Conservation (phyloP, 2,797 vertebrate genomes). For the Characodon lateralis region DNA sequence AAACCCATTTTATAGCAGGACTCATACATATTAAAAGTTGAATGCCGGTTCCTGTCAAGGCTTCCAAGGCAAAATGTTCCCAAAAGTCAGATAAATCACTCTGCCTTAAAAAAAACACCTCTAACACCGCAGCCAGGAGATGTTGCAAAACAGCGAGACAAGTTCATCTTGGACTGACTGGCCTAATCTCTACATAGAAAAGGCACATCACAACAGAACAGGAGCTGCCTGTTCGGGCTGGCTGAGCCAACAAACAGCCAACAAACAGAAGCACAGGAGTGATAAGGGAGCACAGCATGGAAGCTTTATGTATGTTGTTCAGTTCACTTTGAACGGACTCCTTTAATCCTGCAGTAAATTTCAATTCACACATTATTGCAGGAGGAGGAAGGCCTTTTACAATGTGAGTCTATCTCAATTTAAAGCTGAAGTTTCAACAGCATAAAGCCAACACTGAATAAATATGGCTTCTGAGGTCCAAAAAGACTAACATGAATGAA, state of each 20-base stretch:
- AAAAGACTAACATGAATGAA: not conserved
- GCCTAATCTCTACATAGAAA: conserved; percentile 60
- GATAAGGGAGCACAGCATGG: conserved; percentile 14
- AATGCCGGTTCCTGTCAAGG: conserved; percentile 43
- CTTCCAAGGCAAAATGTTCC: conserved; percentile 56
- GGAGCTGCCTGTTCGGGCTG: conserved; percentile 39
- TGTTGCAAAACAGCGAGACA: conserved; percentile 45
- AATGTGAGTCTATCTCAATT: not conserved
- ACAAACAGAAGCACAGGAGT: conserved; percentile 42
- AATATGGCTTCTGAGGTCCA: not conserved
- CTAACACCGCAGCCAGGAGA: conserved; percentile 33
- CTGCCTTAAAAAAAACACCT: conserved; percentile 50
- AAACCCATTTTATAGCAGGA: conserved; percentile 66
- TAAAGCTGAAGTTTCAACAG: conserved; percentile 1
- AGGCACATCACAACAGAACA: conserved; percentile 55
- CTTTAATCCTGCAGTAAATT: conserved; percentile 5
- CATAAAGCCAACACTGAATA: not conserved
- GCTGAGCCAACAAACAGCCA: conserved; percentile 36
- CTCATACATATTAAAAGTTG: conserved; percentile 72
- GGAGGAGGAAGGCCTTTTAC: not conserved
- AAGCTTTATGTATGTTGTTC: conserved; percentile 23
- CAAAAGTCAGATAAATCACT: conserved; percentile 64
- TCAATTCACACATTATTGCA: not conserved
- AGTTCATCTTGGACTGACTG: conserved; percentile 47
- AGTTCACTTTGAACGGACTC: conserved; percentile 3